phyloP scores from a whole-genome alignment of 2,888 invertebrate genomes.

The Hoplodrina ambigua region DNA sequence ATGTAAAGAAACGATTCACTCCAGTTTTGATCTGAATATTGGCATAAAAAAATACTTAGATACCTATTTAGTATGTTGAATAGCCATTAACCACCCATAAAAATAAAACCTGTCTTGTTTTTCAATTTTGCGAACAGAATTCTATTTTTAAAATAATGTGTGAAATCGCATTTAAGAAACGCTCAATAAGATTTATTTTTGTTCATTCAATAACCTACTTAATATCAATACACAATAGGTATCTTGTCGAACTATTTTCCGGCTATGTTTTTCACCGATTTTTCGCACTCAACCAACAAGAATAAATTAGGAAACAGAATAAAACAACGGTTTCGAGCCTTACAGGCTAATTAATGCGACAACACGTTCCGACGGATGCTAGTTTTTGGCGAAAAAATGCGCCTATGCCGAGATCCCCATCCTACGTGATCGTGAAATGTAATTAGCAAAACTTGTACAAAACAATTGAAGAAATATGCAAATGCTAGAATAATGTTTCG shows the following conservation, averaged over 20 bases:
- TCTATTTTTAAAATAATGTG: not conserved
- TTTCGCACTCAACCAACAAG: slow-evolving; percentile 11
- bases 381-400: slow-evolving; percentile 85
- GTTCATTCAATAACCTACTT: not conserved
- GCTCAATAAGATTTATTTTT: not conserved
- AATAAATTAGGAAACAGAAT: slow-evolving; percentile 46
- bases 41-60: not conserved
- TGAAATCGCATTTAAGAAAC: not conserved
- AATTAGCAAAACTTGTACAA: slow-evolving; percentile 34
- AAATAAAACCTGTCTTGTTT: not conserved
- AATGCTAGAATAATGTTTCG: slow-evolving; percentile 4
- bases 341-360: slow-evolving; percentile 73
- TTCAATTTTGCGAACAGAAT: not conserved
- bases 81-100: not conserved
- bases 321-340: slow-evolving; percentile 52
- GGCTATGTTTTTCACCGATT: not conserved
- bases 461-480: slow-evolving; percentile 16
- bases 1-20: slow-evolving; percentile 18
- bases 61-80: not conserved
- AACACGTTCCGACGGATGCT: slow-evolving; percentile 82
- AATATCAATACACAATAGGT: not conserved
- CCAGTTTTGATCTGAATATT: not conserved
- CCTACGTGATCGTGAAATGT: slow-evolving; percentile 48
- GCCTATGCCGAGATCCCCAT: slow-evolving; percentile 74
- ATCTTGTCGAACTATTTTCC: not conserved